Conservation (phyloP, 2,797 vertebrate genomes). For the Microhierax caerulescens region DNA sequence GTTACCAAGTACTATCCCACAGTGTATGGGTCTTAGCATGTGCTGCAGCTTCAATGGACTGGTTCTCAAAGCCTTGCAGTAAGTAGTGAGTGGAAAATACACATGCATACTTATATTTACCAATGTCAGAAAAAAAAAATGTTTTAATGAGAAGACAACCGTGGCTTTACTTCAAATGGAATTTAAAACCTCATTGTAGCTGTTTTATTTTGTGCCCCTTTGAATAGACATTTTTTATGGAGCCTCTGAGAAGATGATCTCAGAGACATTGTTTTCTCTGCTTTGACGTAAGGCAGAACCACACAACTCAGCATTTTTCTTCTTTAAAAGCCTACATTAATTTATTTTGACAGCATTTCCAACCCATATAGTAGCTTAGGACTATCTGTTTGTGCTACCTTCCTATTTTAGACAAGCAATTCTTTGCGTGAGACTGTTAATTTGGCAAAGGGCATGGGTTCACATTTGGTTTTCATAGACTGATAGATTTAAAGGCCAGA, state of each 20-base stretch:
- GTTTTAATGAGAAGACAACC: not conserved
- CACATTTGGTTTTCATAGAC: constrained; percentile 67
- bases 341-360: constrained; percentile 50
- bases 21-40: accelerated
- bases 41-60: not conserved
- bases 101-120: not conserved
- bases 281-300: not conserved
- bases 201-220: not conserved
- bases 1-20: not conserved
- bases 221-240: not conserved
- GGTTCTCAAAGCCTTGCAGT: not conserved
- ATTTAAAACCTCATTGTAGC: not conserved
- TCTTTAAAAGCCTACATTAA: constrained; percentile 1
- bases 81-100: not conserved
- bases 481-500: constrained; percentile 55
- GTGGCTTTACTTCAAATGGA: not conserved
- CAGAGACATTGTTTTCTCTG: not conserved
- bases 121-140: not conserved
- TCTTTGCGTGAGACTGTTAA: constrained; percentile 50
- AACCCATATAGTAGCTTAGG: not conserved
- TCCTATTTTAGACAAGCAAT: constrained; percentile 12
- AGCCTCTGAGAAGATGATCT: not conserved
- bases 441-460: constrained; percentile 57
- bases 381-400: constrained; percentile 40
- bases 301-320: not conserved